These are phyloP conservation scores for Camelus dromedarius DNA, from an alignment of 2,113 vertebrate species.

Conservation along the genomic window DNA sequence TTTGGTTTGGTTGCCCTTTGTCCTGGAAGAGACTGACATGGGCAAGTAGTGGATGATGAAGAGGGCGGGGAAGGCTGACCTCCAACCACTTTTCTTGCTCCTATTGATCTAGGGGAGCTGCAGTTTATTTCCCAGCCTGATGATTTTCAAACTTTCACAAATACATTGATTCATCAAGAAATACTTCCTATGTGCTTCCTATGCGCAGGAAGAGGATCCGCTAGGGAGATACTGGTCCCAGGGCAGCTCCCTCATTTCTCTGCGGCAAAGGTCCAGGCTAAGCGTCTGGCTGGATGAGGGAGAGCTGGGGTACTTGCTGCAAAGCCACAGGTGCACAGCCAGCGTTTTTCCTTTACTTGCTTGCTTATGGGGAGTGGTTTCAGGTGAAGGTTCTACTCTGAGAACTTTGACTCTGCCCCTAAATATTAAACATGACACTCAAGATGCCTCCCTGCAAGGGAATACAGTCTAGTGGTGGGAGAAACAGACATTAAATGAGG, in stretches of 20 bases:
- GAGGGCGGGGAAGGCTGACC: neutral
- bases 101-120: neutral
- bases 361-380: neutral
- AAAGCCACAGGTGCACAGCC: neutral
- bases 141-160: conserved; percentile 6
- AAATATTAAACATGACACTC: neutral
- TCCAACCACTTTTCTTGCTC: neutral
- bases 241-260: neutral
- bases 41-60: neutral
- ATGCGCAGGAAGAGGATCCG: neutral
- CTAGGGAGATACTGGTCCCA: rapidly evolving
- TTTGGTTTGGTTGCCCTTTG: neutral
- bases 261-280: neutral
- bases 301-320: neutral
- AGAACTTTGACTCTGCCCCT: neutral
- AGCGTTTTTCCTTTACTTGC: neutral
- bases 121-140: neutral
- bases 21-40: neutral
- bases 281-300: neutral
- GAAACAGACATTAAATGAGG: neutral
- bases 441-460: neutral
- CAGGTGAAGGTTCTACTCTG: neutral
- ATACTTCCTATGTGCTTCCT: neutral
- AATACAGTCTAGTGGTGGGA: neutral
- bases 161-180: neutral